Evolutionary conservation across 2,113 vertebrate genomes (phyloP), one percentile per base, ranked within the genome.

Genomic region (Entelurus aequoreus): DNA sequence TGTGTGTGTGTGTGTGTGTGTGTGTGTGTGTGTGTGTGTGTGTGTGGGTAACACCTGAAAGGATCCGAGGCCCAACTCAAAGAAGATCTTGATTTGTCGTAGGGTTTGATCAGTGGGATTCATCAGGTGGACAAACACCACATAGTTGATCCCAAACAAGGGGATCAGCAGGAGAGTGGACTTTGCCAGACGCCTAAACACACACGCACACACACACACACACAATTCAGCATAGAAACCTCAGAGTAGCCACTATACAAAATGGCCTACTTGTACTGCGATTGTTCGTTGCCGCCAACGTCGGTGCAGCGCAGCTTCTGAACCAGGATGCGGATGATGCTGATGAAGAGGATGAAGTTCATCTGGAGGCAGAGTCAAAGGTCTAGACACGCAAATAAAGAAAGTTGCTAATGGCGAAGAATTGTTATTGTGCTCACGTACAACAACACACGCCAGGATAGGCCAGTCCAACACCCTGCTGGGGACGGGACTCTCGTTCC

Each of bases 381-480:
- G 8, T 46, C 42, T 12, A 12, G 42, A 12, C 9, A 11, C 42
- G 12, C 9, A 46, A 11, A 46, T 46, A 46, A 46, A 46, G 11
- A 46, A 46, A 11, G 10, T 46, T 12, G 42, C 5, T 46, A 46
- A 12, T 12, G 12, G 42, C 5, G 5, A 8, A 12, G 60, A 57
- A 57, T 1, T 11, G 50, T 12, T 35, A 21, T 53, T 19, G 28
- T 15, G 19, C 2, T 15, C 42, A 77, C 88, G 81, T 83, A 98
- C 95, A 92, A 96, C 9, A 16, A 57, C 55, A 8, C 55, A 57
- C 5, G 55, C 55, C 55, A 57, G 84, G 63, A 98, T 94, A 0
- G 95, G 95, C 14, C 94, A 94, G 11, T 97, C 95, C 82, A 97
- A 94, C 57, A 98, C 92, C 93, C 93, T 95, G 86, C 93, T 91